Evolutionary conservation across 2,888 invertebrate species (phyloP), one percentile per base, ranked within the genome.

Genomic region (Oxytorus armatus): DNA sequence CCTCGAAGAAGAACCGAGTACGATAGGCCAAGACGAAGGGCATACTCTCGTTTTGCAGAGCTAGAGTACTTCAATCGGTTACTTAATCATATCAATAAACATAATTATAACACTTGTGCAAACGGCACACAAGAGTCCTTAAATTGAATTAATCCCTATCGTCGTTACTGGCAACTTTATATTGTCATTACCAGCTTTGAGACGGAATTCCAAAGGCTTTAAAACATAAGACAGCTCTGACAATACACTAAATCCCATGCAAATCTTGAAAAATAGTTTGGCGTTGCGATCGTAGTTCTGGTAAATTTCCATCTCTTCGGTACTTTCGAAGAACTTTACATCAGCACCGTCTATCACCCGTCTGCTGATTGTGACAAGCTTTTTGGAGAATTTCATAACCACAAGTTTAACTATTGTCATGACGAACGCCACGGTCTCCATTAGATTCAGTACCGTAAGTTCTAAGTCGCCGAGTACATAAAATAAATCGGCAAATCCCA

Each of bases 221-320:
- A 77, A 5, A 18, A 68, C 66, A 55, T 75, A 83, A 36, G 42
- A 14, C 16, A 75, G 33, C 0, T 77, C 57, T 4, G 77, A 3
- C 8, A 61, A 8, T 7, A 65, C n/a, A 0, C 72, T 73, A 51
- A 65, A 66, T 14, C 57, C 39, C 0, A 82, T 23, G 59, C 77
- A 75, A n/a, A 51, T 3, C 29, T 72, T 69, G 16, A 79, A 78
- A 21, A 82, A 83, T 18, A 21, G 59, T 14, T 73, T 69, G 3
- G 77, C 77, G 5, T 69, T 70, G n/a, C 65, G 63, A 75, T 79
- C 72, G 61, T 83, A 82, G 44, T 42, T 57, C 21, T 82, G 47
- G 66, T 81, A 83, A 44, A 83, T 77, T 47, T 69, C 51, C 25
- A 63, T 75, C 55, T 83, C 82, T 8, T 79, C 69, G 11, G 33